Evolutionary conservation across 2,888 invertebrate species (phyloP).

Genomic region (Villa cingulata): DNA sequence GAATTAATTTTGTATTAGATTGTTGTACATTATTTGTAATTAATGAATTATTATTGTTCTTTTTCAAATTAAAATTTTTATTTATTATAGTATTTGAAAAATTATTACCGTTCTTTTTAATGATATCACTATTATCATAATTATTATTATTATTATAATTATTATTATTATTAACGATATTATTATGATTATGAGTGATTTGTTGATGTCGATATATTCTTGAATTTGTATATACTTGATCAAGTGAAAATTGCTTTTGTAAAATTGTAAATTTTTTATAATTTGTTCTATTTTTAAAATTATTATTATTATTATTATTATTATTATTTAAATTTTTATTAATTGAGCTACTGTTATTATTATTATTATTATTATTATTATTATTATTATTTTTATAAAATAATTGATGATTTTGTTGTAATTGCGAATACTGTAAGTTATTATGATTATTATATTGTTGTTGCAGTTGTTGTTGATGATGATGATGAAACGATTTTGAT

Average conservation of each 20-base stretch:
- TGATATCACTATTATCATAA: too few species aligned
- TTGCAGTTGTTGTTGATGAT: not conserved
- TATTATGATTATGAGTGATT: not conserved
- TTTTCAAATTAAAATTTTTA: not conserved
- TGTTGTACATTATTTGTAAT: not conserved
- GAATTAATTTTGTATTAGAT: not conserved
- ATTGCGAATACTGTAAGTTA: too few species aligned
- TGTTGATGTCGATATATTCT: not conserved
- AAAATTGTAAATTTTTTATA: constrained; percentile 7
- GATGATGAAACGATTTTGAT: too few species aligned
- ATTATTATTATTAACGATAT: not conserved
- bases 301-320: not conserved
- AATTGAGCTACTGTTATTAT: not conserved
- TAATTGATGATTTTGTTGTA: not conserved
- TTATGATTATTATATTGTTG: not conserved
- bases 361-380: not conserved
- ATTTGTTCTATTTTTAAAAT: constrained; percentile 2
- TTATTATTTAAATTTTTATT: not conserved
- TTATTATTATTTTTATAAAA: not conserved
- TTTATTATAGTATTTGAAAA: not conserved
- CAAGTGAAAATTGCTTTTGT: constrained; percentile 14
- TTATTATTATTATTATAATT: not conserved
- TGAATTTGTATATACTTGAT: constrained; percentile 4
- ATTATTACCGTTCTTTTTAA: too few species aligned
- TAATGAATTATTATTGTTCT: not conserved